Base-by-base conservation (phyloP, 1,140 invertebrate species). In the Lineus longissimus region DNA sequence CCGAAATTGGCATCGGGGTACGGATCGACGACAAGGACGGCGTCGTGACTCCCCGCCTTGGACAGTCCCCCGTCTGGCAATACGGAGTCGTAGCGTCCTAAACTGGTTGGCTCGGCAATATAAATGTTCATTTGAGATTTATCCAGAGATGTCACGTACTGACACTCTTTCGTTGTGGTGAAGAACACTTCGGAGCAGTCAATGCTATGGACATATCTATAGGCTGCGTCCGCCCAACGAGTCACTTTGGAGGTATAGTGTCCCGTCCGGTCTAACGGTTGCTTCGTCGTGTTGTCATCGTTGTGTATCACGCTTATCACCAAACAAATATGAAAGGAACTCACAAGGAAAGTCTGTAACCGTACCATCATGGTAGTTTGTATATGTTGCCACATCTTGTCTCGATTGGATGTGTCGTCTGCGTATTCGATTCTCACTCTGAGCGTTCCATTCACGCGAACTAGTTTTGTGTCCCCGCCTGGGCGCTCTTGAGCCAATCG, bases 1-100 rank as follows among this genome's bases (percentile, higher is more conserved):
- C 85, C 85, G 65, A 85, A 85, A 64, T 79, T 81, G 11, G 79
- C 76, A 6, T 64, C 57, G 0, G 85, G 84, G 63, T 80, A 84
- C 0, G 84, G 84, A 67, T 86, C 85, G 6, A 86, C 62, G 9
- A 81, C 82, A 1, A 86, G 30, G 55, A 85, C 75, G 13, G 76
- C 78, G 61, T 84, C 80, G 65, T 84, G 83, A 15, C 65, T 54
- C 2, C 74, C 76, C 4, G 72, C 62, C 59, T 76, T 73, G 11
- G 68, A 63, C 25, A 78, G 70, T 4, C 65, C 74, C 29, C 79
- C 80, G 60, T 85, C 84, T 0, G 83, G 84, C 17, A 85, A 66
- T 9, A 80, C 72, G 4, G 80, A 76, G 9, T 66, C 43, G 31
- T 79, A 72, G 19, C 70, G 67, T 47, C 72, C 72, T 54, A 69